Evolutionary conservation across 2,797 vertebrate species (phyloP).

Genomic region (Gymnothorax javanicus): DNA sequence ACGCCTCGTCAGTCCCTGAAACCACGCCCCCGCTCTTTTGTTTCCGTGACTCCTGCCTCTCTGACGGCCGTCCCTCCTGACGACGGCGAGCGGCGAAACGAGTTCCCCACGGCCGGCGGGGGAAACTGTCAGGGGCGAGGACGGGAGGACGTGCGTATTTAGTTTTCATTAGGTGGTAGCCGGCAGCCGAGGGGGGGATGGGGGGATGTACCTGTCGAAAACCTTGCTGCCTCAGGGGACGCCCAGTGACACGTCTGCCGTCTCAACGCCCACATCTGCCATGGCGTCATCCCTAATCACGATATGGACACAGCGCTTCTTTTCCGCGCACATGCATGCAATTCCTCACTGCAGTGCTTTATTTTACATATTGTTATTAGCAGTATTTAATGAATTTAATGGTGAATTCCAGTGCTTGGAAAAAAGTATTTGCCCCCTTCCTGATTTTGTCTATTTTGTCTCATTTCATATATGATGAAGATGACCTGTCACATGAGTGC

Average conservation of each 20-base stretch:
- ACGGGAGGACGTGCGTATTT: conserved; percentile 85
- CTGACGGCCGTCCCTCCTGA: conserved; percentile 94
- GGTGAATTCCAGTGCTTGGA: no score
- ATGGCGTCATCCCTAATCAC: not conserved
- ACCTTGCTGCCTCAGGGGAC: conserved; percentile 85
- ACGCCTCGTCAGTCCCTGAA: conserved; percentile 77
- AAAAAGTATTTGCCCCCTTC: no score
- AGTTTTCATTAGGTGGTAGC: conserved; percentile 89
- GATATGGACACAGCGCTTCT: not conserved
- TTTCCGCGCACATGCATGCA: not conserved
- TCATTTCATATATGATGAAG: no score
- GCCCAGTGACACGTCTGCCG: conserved; percentile 80
- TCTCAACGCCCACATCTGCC: conserved; percentile 79
- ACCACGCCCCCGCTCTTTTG: conserved; percentile 69
- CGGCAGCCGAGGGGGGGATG: conserved; percentile 66
- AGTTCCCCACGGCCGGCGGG: conserved; percentile 90
- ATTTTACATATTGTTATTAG: no score
- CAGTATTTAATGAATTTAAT: no score
- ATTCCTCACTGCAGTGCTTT: not conserved
- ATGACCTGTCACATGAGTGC: no score
- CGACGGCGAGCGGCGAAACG: conserved; percentile 83
- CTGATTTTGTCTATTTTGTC: no score
- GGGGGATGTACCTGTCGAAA: conserved; percentile 94
- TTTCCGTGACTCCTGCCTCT: conserved; percentile 83
- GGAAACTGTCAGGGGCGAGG: conserved; percentile 70